Evolutionary conservation across 1,140 invertebrate genomes (phyloP), one percentile per base, ranked within the genome.

Genomic region (Ectropis grisescens): DNA sequence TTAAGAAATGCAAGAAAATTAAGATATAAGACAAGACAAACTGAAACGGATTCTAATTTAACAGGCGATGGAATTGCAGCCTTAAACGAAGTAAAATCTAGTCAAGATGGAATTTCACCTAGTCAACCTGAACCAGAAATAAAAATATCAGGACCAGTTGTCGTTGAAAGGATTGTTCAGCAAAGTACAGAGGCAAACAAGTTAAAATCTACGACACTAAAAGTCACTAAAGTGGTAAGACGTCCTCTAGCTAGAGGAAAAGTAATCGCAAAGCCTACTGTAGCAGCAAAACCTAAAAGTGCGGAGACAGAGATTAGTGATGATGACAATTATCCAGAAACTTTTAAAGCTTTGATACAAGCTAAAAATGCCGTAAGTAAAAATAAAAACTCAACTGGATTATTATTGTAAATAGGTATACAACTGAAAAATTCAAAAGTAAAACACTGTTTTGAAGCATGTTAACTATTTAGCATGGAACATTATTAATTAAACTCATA

Each of bases 321-420:
- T 32, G 74, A 79, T 47, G 76, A 81, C 37, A 81, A 81, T 35
- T 81, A 81, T 53, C 76, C 74, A 22, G 69, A 60, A 52, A 75
- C 56, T 60, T 81, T 81, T 56, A 81, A 81, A 59, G 76, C 76
- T 11, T 48, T 79, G 16, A 68, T 81, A 28, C 72, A 79, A 62
- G 65, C 76, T 47, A 81, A 81, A 55, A 76, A 75, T 69, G 61
- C 71, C 58, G 76, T 81, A 54, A 67, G 76, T 67, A 26, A 27
- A 11, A 32, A 28, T 32, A n/a, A 23, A 29, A n/a, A n/a, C n/a
- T n/a, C n/a, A n/a, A n/a, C n/a, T n/a, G n/a, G n/a, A n/a, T n/a
- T n/a, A n/a, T n/a, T n/a, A n/a, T n/a, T n/a, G n/a, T n/a, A n/a
- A n/a, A n/a, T n/a, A n/a, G n/a, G n/a, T n/a, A n/a, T n/a, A n/a